A percentile compares a stretch with the other conserved stretches of the same genome.
phyloP scores from a whole-genome alignment of 2,888 invertebrate species.

The Sphaerophoria taeniata region DNA sequence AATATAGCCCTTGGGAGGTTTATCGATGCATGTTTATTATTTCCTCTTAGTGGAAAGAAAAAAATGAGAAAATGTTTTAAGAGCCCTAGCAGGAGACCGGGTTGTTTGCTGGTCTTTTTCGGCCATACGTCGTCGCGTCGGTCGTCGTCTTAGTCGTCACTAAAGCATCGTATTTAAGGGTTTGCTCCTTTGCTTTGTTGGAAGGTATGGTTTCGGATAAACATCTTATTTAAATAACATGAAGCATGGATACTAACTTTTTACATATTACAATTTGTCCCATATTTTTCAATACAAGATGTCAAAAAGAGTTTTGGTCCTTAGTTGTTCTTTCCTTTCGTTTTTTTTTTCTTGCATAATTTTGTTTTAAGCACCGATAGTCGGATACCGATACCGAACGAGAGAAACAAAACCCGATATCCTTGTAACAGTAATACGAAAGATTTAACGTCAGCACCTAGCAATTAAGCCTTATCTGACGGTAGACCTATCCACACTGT shows the following conservation, averaged over 20 bases:
- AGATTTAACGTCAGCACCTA: no score
- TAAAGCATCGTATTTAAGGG: conserved; percentile 29
- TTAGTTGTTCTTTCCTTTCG: conserved; percentile 10
- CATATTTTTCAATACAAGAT: neutral
- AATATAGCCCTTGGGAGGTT: conserved; percentile 54
- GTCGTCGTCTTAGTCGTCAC: neutral
- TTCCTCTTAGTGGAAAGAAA: conserved; percentile 43
- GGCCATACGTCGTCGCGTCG: neutral
- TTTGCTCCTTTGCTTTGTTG: conserved; percentile 9
- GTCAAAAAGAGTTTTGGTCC: conserved; percentile 52
- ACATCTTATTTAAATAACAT: conserved; percentile 36
- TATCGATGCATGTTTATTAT: conserved; percentile 53
- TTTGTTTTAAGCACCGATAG: neutral
- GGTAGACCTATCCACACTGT: no score
- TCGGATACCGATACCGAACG: conserved; percentile 9
- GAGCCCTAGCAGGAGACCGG: conserved; percentile 4
- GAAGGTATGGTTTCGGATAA: conserved; percentile 13
- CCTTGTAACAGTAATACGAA: no score
- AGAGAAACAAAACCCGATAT: conserved; percentile 42
- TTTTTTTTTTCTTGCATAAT: neutral
- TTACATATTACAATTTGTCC: conserved; percentile 43
- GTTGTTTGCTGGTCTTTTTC: neutral
- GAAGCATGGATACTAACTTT: conserved; percentile 38
- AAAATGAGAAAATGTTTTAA: conserved; percentile 41
- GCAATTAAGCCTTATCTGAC: no score